phyloP scores from a whole-genome alignment of 1,140 invertebrate species.

The Rhagoletis zephyria region DNA sequence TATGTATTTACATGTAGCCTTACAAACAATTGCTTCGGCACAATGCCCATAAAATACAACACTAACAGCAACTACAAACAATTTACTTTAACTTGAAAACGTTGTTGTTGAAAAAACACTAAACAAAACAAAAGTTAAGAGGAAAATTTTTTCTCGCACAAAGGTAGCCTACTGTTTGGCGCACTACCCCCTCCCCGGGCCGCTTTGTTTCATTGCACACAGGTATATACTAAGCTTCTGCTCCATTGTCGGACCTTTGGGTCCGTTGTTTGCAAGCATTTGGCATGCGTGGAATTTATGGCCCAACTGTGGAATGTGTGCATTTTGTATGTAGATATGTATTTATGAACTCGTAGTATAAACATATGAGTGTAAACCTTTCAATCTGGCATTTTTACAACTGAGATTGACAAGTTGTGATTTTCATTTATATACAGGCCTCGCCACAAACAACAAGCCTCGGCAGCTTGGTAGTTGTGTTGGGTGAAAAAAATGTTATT shows the following conservation, averaged over 20 bases:
- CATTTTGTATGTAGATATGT: background rate
- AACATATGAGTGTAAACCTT: background rate
- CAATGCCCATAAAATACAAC: background rate
- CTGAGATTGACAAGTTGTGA: slow-evolving; percentile 41
- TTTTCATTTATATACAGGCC: background rate
- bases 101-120: background rate
- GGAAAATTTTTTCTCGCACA: background rate
- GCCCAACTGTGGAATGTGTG: slow-evolving; percentile 23
- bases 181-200: background rate
- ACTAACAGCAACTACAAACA: background rate
- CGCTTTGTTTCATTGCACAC: background rate
- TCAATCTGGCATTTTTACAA: slow-evolving; percentile 47
- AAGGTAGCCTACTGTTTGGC: slow-evolving; percentile 10
- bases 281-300: slow-evolving; percentile 34
- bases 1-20: background rate
- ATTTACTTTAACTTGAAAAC: slow-evolving; percentile 11
- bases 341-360: no score
- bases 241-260: background rate
- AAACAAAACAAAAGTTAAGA: background rate
- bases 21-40: slow-evolving; percentile 27
- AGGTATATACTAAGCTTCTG: background rate
- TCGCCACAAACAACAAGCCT: background rate
- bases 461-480: background rate
- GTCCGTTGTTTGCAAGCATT: background rate
- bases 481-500: background rate